Conservation (phyloP, 2,888 invertebrate species). For the Oligia fasciuncula region DNA sequence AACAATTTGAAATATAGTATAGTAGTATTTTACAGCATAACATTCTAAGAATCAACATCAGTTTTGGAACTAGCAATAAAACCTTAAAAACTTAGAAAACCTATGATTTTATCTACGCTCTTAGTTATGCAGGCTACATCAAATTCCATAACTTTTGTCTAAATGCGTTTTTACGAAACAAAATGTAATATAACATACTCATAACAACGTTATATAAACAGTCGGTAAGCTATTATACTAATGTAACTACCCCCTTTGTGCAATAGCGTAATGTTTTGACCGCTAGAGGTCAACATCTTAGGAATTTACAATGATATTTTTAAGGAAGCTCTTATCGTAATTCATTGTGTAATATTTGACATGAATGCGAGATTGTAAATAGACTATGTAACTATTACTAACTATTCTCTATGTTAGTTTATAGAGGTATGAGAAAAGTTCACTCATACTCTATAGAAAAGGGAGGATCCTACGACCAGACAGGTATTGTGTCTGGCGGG, state of each 20-base stretch:
- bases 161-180: constrained; percentile 16
- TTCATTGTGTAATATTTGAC: constrained; percentile 8
- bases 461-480: too few species aligned
- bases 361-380: neutral
- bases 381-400: neutral
- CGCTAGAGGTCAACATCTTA: constrained; percentile 8
- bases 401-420: neutral
- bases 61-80: neutral
- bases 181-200: neutral
- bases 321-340: constrained; percentile 24
- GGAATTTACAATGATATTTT: constrained; percentile 9
- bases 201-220: constrained; percentile 29
- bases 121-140: neutral
- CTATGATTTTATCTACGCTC: neutral
- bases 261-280: constrained; percentile 23
- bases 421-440: too few species aligned
- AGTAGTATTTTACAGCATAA: neutral
- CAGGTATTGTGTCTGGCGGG: too few species aligned
- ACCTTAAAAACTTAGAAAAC: neutral
- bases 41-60: neutral
- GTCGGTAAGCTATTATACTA: neutral
- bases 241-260: constrained; percentile 15
- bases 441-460: too few species aligned
- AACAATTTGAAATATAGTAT: neutral
- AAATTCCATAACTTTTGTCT: constrained; percentile 3